These are phyloP conservation scores for Callaeas wilsoni DNA, from an alignment of 2,113 vertebrate species.

Conservation along the genomic window DNA sequence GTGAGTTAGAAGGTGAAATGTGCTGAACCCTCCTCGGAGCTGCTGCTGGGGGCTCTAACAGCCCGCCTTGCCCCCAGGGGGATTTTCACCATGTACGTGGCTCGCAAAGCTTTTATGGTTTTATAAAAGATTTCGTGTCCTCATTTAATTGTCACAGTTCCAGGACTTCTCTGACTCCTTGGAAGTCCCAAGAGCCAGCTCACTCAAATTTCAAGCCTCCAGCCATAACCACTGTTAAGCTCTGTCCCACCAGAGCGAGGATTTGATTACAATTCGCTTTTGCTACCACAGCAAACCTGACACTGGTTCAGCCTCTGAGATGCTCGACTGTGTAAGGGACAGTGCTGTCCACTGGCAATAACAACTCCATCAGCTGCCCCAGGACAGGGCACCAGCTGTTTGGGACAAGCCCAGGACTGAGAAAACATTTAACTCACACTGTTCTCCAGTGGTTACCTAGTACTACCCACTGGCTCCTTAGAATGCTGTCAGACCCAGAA, in stretches of 20 bases:
- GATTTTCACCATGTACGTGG: rapidly evolving
- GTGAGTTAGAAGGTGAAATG: background rate
- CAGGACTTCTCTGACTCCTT: background rate
- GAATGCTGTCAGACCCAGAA: background rate
- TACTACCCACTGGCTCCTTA: background rate
- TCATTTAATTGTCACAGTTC: background rate
- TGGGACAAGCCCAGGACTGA: background rate
- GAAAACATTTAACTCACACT: background rate
- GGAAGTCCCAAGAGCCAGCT: background rate
- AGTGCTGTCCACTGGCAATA: background rate
- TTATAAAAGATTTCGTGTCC: background rate
- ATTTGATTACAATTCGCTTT: background rate
- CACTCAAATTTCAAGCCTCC: background rate
- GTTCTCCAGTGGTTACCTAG: background rate
- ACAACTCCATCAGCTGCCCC: background rate
- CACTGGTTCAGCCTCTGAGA: background rate
- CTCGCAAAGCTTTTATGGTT: background rate
- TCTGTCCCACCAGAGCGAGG: background rate
- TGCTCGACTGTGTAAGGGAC: background rate
- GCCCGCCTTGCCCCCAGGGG: background rate
- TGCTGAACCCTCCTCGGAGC: background rate
- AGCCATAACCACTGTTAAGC: background rate
- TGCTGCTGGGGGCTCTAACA: background rate
- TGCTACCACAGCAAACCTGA: background rate
- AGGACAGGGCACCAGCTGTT: background rate